Evolutionary conservation across 2,797 vertebrate species (phyloP).

Genomic region (Miichthys miiuy): DNA sequence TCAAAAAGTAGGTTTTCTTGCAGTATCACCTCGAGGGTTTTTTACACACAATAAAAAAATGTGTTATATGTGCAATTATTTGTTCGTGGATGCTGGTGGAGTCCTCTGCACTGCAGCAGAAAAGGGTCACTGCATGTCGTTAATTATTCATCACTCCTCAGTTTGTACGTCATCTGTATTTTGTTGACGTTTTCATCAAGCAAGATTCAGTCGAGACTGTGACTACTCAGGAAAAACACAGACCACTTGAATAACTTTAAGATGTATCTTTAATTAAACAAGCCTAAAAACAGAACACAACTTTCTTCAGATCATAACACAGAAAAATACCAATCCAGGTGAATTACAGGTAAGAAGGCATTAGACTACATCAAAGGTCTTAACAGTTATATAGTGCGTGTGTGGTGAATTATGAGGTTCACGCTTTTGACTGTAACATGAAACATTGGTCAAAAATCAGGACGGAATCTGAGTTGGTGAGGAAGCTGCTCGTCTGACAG

Average conservation of each 20-base stretch:
- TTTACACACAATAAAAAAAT: neutral
- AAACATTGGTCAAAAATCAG: neutral
- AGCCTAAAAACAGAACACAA: neutral
- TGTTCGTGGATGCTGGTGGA: neutral
- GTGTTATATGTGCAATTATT: neutral
- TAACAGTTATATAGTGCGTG: neutral
- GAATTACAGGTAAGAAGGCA: neutral
- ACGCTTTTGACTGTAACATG: neutral
- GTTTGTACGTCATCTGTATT: slow-evolving; percentile 15
- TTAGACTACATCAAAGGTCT: slow-evolving; percentile 1
- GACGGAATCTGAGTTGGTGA: neutral
- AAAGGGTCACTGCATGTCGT: slow-evolving; percentile 31
- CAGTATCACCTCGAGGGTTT: no score
- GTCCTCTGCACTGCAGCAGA: slow-evolving; percentile 24
- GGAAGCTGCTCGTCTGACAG: neutral
- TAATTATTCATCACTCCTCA: slow-evolving; percentile 43
- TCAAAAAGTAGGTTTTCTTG: slow-evolving; percentile 91
- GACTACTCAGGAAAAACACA: neutral
- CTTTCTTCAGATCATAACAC: no score
- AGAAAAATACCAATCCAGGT: neutral
- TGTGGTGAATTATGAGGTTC: neutral
- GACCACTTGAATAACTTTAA: neutral
- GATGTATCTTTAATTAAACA: neutral
- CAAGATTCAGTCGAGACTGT: neutral
- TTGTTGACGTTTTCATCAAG: slow-evolving; percentile 10